Base-by-base conservation (phyloP, 2,113 vertebrate species). In the Gobio gobio region DNA sequence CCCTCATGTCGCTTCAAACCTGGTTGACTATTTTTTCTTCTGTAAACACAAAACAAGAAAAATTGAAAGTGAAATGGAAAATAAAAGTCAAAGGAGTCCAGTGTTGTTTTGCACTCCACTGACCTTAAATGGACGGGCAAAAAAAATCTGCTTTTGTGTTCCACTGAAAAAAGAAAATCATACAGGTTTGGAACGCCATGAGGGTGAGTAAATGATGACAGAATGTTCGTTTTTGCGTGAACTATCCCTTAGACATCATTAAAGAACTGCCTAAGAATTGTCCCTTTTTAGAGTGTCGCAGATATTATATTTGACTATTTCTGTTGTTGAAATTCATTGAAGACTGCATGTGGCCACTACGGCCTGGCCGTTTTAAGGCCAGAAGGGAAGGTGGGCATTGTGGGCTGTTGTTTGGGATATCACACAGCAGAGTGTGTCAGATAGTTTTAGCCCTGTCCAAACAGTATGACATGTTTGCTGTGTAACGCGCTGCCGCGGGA, bases 361-460 rank as follows among this genome's bases (percentile, higher is more conserved):
- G 40, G 58, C n/a, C 40, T 80, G 13, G 40, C 40, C 14, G 7
- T 14, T 26, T 79, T 45, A 18, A 10, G 36, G 22, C 26, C 20
- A 73, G 22, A 40, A 72, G 33, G 79, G 79, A 29, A 40, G 29
- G 59, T 68, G 82, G 58, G 45, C 79, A 63, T 66, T 59, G 56
- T 43, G 18, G 36, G 45, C 70, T 83, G 72, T 45, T 33, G 40
- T 82, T 81, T 76, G 24, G 70, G 78, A 36, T 83, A 76, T 84
- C 47, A 72, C 74, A 63, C 56, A 47, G 58, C 18, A 6, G 18
- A 78, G 18, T 78, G 66, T 76, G 78, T 87, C 83, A 85, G 72
- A 68, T 66, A 58, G 74, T 86, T 85, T 68, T 61, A 68, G 81
- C 58, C 49, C 77, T 80, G 84, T 88, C 84, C 76, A 86, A 83